Base-by-base conservation (phyloP, 2,113 vertebrate genomes). In the Leptobrachium ailaonicum region DNA sequence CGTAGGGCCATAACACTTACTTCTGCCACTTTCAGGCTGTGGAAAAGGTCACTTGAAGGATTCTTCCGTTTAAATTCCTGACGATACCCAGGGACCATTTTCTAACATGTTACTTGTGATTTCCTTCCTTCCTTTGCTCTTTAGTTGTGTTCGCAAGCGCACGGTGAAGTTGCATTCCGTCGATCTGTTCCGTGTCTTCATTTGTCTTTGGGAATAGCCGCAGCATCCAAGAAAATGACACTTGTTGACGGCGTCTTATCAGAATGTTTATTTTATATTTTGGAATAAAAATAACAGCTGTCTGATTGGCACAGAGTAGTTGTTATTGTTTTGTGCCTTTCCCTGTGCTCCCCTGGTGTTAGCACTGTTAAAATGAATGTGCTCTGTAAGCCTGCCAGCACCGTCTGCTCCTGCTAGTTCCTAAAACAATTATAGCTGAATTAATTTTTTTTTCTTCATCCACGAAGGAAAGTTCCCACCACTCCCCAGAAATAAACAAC, bases 51-150 rank as follows among this genome's bases (percentile, higher is more conserved):
- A 41, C 5, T 53, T 66, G 41, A 44, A 63, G 20, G n/a, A 54
- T 66, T 40, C 6, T 64, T 40, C 62, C 47, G 20, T 64, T 64
- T 50, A 40, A n/a, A 64, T 63, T 63, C 20, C 9, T 68, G 64
- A 14, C 13, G n/a, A 64, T 76, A 50, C 40, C 75, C 12, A 76
- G 71, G 41, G 72, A 69, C 11, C 13, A 40, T 40, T 68, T 75
- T 68, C 68, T 75, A 81, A 68, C 66, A 62, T 73, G 78, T 78
- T 66, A 66, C 77, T 81, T 80, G 71, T 58, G 8, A 41, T 74
- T 81, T 81, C 79, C 79, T 81, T 80, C 78, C 78, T 80, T 81
- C 79, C 72, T 81, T 69, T 6, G 43, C 44, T 41, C 43, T 72
- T 54, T 60, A 71, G 64, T 66, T 68, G 54, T 41, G 45, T 81